Evolutionary conservation across 2,113 vertebrate genomes (phyloP).

Genomic region (Anarrhichthys ocellatus): DNA sequence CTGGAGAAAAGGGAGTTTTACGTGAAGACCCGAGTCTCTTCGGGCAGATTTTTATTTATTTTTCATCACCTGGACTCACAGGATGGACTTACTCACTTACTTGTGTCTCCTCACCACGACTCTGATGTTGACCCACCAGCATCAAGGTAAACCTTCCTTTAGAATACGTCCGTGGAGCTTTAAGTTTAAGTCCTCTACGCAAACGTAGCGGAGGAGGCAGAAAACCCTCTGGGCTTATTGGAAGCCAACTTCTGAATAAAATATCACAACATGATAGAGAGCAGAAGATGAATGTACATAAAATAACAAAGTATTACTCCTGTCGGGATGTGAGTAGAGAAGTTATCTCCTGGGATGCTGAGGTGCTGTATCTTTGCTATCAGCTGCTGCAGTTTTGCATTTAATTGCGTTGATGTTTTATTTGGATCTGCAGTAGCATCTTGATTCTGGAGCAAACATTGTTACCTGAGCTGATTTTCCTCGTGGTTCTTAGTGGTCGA

Average conservation of each 20-base stretch:
- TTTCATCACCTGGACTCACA: constrained; percentile 30
- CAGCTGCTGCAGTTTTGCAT: neutral
- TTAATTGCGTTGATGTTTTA: neutral
- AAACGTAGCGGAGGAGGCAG: no score
- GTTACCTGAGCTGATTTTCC: neutral
- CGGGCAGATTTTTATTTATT: no score
- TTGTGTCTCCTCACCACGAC: constrained; percentile 39
- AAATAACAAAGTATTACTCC: no score
- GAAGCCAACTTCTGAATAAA: no score
- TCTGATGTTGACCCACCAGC: constrained; percentile 59
- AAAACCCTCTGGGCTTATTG: no score
- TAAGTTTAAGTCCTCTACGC: no score
- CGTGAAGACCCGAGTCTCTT: neutral
- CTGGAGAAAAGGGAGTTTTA: constrained; percentile 11
- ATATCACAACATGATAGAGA: no score
- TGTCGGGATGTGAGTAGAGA: no score
- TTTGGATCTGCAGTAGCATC: neutral
- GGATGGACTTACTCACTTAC: constrained; percentile 55
- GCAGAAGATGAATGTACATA: no score
- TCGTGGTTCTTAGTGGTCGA: neutral
- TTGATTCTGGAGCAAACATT: neutral
- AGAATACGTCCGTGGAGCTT: no score
- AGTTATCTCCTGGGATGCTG: no score
- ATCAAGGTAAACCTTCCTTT: constrained; percentile 50
- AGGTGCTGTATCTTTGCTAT: no score